Evolutionary conservation across 2,113 vertebrate species (phyloP), one percentile per base, ranked within the genome.

Genomic region (Bos indicus): DNA sequence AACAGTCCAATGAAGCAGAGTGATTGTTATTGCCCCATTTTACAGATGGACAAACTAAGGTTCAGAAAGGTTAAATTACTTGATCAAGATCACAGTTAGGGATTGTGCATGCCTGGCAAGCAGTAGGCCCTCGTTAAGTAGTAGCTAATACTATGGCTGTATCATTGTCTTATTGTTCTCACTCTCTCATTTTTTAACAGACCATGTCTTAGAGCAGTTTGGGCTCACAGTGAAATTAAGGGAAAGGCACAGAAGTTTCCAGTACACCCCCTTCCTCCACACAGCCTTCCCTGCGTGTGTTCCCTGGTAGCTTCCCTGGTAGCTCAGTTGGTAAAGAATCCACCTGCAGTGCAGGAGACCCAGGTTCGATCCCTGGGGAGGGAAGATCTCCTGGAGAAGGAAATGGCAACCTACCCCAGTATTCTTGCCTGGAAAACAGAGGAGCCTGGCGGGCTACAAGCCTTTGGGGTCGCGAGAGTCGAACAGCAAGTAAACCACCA

Each of bases 241-340:
- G 9, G 11, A 13, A 40, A 60, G 33, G 5, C 40, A 26, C 26
- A 28, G 8, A 78, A 25, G 33, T n/a, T 60, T 81, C 16, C 85
- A 21, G 1, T 12, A 7, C 1, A 2, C 2, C 40, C 46, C 3
- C 16, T 23, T 1, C 40, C 23, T 23, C 25, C 28, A 3, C 13
- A 8, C 0, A 1, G 13, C 15, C 17, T 9, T 40, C 10, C 10
- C 67, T 1, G 0, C 10, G 0, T 13, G n/a, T 40, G 19, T 12
- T 71, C 10, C 64, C 10, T 36, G n/a, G 64, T 21, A 21, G n/a
- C 64, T 71, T 67, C 33, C n/a, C 17, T 6, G 19, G 67, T 23
- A 12, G 19, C 10, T 71, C 67, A 40, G 67, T 3, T 0, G 0
- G 67, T 74, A 74, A 74, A 40, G 19, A 6, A 40, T 40, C n/a